phyloP scores from a whole-genome alignment of 2,888 invertebrate genomes.

The Thysanoteuthis rhombus region DNA sequence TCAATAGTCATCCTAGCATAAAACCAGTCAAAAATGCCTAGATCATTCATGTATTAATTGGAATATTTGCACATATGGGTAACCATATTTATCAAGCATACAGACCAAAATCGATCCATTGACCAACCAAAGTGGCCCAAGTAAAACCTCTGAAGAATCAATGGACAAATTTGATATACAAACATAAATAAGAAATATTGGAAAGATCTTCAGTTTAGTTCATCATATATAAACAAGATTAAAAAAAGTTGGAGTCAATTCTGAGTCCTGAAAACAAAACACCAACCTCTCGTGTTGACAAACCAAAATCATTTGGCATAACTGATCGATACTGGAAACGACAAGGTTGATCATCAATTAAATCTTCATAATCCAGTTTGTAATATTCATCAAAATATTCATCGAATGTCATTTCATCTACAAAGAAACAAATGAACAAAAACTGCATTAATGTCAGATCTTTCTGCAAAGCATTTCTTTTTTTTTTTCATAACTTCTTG shows the following conservation, averaged over 20 bases:
- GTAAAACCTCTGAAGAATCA: too few species aligned
- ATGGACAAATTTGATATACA: too few species aligned
- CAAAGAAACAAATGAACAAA: conserved; percentile 32
- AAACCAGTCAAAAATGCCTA: too few species aligned
- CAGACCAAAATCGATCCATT: too few species aligned
- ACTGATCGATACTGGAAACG: conserved; percentile 89
- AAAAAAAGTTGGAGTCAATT: not conserved
- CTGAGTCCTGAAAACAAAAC: not conserved
- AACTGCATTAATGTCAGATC: not conserved
- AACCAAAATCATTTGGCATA: conserved; percentile 83
- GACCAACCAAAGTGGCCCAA: not conserved
- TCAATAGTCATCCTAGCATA: too few species aligned
- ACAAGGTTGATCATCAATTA: conserved; percentile 88
- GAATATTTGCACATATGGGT: too few species aligned
- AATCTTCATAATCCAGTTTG: conserved; percentile 92
- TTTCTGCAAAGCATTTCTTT: not conserved
- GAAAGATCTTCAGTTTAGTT: too few species aligned
- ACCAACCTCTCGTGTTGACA: conserved; percentile 86
- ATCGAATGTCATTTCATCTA: conserved; percentile 77
- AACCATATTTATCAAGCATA: too few species aligned
- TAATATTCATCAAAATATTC: conserved; percentile 96
- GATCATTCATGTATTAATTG: too few species aligned
- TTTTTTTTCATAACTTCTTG: not conserved
- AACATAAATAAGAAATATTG: not conserved
- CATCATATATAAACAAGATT: too few species aligned